Percentiles rank a stretch among this genome's conserved stretches.
Conservation (phyloP, 2,113 vertebrate genomes). For the Stigmatopora nigra region DNA sequence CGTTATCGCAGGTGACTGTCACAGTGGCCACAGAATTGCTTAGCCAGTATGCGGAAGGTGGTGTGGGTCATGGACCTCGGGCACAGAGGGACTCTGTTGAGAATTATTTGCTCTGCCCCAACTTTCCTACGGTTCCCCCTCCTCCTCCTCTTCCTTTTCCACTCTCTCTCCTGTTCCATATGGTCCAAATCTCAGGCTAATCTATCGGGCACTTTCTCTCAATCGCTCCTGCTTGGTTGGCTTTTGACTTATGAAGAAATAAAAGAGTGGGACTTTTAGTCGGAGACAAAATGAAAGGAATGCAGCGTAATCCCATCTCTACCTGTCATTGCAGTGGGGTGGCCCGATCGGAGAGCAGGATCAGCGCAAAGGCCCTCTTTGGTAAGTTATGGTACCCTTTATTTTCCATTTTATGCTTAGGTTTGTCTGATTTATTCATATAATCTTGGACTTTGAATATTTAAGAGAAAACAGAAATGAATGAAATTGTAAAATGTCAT, state of each 20-base stretch:
- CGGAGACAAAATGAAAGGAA: slow-evolving; percentile 61
- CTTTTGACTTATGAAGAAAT: slow-evolving; percentile 16
- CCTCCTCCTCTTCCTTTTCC: slow-evolving; percentile 20
- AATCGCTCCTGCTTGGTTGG: slow-evolving; percentile 14
- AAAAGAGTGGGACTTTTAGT: slow-evolving; percentile 15
- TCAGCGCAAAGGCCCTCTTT: slow-evolving; percentile 75
- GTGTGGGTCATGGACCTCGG: slow-evolving; percentile 58
- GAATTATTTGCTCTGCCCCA: slow-evolving; percentile 68
- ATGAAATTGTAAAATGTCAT: not conserved
- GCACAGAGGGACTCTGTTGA: slow-evolving; percentile 71
- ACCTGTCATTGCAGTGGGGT: slow-evolving; percentile 70
- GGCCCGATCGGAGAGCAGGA: slow-evolving; percentile 73
- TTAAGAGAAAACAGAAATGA: not conserved
- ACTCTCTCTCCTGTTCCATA: slow-evolving; percentile 51
- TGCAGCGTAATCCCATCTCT: slow-evolving; percentile 51
- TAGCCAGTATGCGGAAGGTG: slow-evolving; percentile 49
- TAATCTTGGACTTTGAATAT: not conserved
- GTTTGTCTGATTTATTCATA: not conserved
- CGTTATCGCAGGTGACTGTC: slow-evolving; percentile 16
- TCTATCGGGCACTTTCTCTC: slow-evolving; percentile 29
- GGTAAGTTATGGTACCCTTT: slow-evolving; percentile 52
- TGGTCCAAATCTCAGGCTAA: slow-evolving; percentile 58
- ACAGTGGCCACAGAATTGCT: slow-evolving; percentile 41
- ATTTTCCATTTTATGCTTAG: not conserved
- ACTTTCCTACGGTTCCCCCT: slow-evolving; percentile 9